Base-by-base conservation (phyloP, 2,113 vertebrate genomes). In the Haemorhous mexicanus region DNA sequence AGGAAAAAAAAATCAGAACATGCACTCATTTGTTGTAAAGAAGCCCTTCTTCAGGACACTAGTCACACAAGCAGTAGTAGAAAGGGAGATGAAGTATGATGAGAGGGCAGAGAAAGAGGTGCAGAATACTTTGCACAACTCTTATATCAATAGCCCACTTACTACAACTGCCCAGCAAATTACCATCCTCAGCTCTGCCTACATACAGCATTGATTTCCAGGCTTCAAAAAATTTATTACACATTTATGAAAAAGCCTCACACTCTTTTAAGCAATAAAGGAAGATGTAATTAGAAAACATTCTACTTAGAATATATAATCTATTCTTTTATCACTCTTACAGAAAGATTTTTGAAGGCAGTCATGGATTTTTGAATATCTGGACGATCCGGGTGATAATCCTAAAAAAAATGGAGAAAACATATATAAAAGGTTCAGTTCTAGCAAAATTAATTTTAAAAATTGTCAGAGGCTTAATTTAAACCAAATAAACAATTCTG, bases 301-400 rank as follows among this genome's bases (percentile, higher is more conserved):
- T 43, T 56, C 24, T 63, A 61, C 15, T 84, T 30, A 33, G 84
- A 79, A 64, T 24, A 59, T 3, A 44, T 23, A 2, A 79, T 50
- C 11, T 73, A 14, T 21, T 64, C 15, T 83, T 75, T 73, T 46
- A 81, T 44, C 21, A 73, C 22, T 93, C 99, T 99, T 98, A 99
- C 99, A 79, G 99, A 99, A 69, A 99, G 98, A 82, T 97, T 99
- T 95, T 99, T 99, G 98, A 99, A 99, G 84, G 99, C 97, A 4
- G 98, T 98, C 99, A 99, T 99, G 93, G 99, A 99, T 97, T 99
- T 99, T 63, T 99, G 99, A 95, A 99, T 99, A 90, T 99, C 99
- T 91, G 98, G 98, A 92, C 99, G 98, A 96, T 99, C 99, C 2
- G 98, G 98, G 93, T 99, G 99, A 95, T 98, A 98, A 97, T 99